These are phyloP conservation scores for Bolinopsis microptera DNA, from an alignment of 37 sponge, comb jelly and placozoan species.

Conservation along the genomic window DNA sequence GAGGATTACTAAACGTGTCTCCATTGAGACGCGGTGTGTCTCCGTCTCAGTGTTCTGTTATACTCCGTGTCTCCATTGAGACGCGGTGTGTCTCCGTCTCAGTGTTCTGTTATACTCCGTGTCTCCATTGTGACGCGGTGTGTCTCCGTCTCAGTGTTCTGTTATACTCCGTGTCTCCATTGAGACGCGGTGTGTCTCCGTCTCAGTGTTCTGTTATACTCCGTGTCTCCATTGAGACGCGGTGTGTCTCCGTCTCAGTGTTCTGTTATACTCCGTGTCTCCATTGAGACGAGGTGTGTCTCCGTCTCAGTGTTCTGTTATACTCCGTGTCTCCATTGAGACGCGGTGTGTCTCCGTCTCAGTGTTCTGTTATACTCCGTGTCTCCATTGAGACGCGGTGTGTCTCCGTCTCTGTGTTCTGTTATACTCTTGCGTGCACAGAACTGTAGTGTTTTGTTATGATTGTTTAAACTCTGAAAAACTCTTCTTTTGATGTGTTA, in stretches of 20 bases:
- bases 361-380: no score
- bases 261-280: background rate
- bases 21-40: background rate
- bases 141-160: no score
- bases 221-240: background rate
- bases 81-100: background rate
- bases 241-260: background rate
- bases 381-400: background rate
- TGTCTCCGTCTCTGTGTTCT: no score
- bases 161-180: background rate
- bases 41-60: no score
- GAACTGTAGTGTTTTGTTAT: background rate
- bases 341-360: background rate
- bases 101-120: no score
- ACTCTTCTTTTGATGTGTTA: background rate
- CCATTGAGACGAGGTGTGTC: background rate
- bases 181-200: background rate
- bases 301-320: no score
- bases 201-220: no score
- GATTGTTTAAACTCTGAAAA: background rate
- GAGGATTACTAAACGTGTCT: conserved; percentile 72
- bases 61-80: background rate
- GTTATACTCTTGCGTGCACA: background rate
- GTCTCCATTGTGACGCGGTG: background rate
- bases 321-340: background rate